These are phyloP conservation scores for Muraenolepis orangiensis DNA, from an alignment of 2,797 vertebrate species.

Conservation along the genomic window DNA sequence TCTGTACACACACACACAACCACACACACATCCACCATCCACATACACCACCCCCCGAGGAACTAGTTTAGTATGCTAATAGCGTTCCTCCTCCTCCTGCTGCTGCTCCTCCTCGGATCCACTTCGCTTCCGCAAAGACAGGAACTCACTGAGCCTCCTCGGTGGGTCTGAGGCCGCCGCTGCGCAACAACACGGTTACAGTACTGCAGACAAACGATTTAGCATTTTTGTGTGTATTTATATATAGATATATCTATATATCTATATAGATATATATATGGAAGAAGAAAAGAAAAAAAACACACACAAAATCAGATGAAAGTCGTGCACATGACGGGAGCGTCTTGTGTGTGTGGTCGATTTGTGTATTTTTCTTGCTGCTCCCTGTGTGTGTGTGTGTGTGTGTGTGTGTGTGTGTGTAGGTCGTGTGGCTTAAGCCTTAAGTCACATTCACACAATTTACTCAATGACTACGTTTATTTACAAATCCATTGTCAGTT, in stretches of 20 bases:
- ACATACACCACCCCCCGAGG: too few relatives aligned
- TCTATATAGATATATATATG: neutral
- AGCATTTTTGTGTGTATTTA: neutral
- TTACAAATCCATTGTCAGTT: neutral
- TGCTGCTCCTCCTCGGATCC: slow-evolving; percentile 52
- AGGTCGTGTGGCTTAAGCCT: too few relatives aligned
- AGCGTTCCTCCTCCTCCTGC: slow-evolving; percentile 42
- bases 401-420: neutral
- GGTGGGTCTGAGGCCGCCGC: too few relatives aligned
- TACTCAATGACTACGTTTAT: neutral
- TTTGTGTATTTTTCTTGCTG: neutral
- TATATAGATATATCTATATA: neutral
- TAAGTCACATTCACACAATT: neutral
- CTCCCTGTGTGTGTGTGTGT: neutral
- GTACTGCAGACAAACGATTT: neutral
- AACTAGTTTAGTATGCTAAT: slow-evolving; percentile 50
- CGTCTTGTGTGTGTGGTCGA: neutral
- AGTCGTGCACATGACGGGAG: neutral
- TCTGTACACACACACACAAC: slow-evolving; percentile 28
- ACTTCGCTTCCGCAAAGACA: slow-evolving; percentile 64
- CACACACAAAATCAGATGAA: neutral
- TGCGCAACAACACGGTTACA: too few relatives aligned
- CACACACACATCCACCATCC: too few relatives aligned
- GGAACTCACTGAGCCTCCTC: neutral
- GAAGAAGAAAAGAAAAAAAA: neutral